A percentile compares a stretch with the other conserved stretches of the same genome.
Conservation (phyloP, 2,888 invertebrate species). For the Dioctria rufipes region DNA sequence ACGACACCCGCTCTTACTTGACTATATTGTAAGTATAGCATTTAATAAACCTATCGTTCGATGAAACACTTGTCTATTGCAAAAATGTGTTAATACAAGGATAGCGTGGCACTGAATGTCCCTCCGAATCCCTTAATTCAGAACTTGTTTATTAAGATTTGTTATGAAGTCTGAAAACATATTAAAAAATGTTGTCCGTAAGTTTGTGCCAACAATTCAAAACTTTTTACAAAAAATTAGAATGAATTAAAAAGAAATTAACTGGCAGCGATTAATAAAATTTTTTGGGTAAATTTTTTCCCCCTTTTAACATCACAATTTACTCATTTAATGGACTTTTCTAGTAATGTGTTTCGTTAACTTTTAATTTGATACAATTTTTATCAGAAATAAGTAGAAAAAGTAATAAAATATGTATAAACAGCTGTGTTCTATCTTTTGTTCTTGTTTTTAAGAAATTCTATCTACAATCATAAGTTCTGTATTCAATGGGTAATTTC, state of each 20-base stretch:
- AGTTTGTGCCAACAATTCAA: no score
- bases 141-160: no score
- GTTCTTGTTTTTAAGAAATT: slow-evolving; percentile 45
- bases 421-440: slow-evolving; percentile 27
- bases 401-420: slow-evolving; percentile 49
- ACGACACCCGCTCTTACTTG: no score
- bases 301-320: not conserved
- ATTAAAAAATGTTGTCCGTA: no score
- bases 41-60: no score
- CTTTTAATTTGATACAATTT: slow-evolving; percentile 36
- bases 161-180: no score
- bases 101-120: no score
- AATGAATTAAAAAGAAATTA: no score
- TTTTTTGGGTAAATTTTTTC: not conserved
- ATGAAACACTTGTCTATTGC: no score
- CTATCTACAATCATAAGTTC: slow-evolving; percentile 56
- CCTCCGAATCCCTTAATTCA: no score
- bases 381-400: slow-evolving; percentile 45
- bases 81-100: no score
- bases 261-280: not conserved
- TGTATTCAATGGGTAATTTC: not conserved
- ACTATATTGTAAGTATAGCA: no score
- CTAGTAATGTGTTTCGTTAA: slow-evolving; percentile 25
- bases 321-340: not conserved
- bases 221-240: not conserved